These are phyloP conservation scores for Passerculus sandwichensis DNA, from an alignment of 2,797 vertebrate genomes.

Conservation along the genomic window DNA sequence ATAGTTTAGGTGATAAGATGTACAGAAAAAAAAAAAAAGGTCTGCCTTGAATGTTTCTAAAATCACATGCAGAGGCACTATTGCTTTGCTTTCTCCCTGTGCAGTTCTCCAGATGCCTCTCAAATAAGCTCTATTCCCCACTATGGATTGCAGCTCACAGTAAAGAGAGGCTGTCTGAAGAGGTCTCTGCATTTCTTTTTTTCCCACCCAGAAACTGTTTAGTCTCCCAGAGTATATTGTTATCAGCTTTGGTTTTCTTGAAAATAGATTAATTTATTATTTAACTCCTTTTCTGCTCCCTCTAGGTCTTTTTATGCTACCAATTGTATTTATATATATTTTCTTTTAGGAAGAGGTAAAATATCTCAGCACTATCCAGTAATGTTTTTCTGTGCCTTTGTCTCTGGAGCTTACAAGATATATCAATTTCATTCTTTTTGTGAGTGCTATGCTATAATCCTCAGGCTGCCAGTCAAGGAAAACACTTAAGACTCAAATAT, in stretches of 20 bases:
- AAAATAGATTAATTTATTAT: background rate
- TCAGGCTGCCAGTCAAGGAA: background rate
- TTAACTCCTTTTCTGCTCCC: background rate
- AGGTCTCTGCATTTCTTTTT: background rate
- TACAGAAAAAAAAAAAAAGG: background rate
- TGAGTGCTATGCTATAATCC: background rate
- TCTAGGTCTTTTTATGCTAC: background rate
- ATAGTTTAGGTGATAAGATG: background rate
- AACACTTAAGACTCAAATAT: background rate
- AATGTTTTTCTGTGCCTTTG: background rate
- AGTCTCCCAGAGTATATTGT: background rate
- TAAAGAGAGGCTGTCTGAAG: background rate
- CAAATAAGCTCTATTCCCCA: background rate
- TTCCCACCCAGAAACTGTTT: background rate
- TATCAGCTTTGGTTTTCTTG: background rate
- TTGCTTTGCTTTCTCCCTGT: background rate
- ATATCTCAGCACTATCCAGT: background rate
- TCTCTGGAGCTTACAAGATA: background rate
- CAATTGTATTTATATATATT: background rate
- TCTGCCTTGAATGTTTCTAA: background rate
- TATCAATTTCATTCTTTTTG: background rate
- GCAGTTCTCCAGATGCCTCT: background rate
- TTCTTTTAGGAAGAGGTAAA: background rate
- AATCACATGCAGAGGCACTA: background rate
- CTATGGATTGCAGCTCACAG: background rate